Conservation (phyloP, 2,113 vertebrate species). For the Oenanthe melanoleuca region DNA sequence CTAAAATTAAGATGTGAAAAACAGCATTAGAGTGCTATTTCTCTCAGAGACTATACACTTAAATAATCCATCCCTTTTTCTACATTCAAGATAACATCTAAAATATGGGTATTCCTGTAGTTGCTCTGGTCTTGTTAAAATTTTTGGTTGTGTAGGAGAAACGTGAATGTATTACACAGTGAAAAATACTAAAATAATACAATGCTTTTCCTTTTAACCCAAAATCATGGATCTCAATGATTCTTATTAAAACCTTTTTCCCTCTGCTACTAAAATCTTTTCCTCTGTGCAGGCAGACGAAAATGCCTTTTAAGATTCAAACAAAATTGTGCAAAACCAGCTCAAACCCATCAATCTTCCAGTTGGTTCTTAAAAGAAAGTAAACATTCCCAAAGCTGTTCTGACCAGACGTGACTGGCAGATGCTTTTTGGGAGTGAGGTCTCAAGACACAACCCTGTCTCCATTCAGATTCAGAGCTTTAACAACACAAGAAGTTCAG, state of each 20-base stretch:
- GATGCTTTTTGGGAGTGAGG: background rate
- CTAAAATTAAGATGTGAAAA: constrained; percentile 48
- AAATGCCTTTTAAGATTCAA: constrained; percentile 36
- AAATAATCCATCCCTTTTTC: constrained; percentile 4
- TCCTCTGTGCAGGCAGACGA: background rate
- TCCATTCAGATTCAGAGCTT: constrained; percentile 27
- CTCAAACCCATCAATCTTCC: background rate
- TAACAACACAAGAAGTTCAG: background rate
- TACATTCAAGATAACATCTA: background rate
- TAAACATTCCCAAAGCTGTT: constrained; percentile 43
- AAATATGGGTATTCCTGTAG: constrained; percentile 18
- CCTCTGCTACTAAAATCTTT: background rate
- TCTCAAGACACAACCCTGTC: background rate
- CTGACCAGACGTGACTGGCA: constrained; percentile 2
- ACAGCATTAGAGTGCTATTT: background rate
- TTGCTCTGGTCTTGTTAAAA: background rate
- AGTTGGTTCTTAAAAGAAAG: constrained; percentile 25
- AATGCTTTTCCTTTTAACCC: background rate
- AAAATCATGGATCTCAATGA: background rate
- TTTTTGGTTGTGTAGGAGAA: background rate
- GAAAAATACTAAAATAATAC: background rate
- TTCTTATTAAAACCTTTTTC: background rate
- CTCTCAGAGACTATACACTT: background rate
- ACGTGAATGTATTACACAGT: background rate
- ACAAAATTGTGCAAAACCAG: constrained; percentile 21